phyloP scores from a whole-genome alignment of 2,113 vertebrate species.

The Pedionomus torquatus region DNA sequence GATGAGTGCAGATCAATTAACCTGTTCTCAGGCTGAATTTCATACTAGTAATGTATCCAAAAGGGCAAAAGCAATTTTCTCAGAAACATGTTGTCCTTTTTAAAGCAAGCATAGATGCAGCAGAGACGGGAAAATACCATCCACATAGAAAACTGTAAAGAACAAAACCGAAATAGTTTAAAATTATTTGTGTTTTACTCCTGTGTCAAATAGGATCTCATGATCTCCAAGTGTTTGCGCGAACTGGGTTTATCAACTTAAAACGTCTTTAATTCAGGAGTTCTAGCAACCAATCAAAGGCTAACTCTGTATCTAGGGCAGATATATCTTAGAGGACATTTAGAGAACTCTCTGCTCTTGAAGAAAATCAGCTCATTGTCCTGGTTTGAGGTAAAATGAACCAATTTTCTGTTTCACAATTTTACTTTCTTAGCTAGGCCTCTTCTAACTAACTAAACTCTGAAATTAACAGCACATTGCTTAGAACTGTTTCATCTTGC shows the following conservation, averaged over 20 bases:
- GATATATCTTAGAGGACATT: slow-evolving; percentile 6
- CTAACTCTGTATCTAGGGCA: background rate
- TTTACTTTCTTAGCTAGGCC: too few relatives aligned
- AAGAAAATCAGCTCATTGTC: slow-evolving; percentile 22
- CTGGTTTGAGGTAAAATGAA: too few relatives aligned
- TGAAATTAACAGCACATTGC: too few relatives aligned
- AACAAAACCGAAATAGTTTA: background rate
- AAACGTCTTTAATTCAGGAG: slow-evolving; percentile 44
- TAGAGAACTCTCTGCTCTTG: background rate
- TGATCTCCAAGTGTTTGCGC: background rate
- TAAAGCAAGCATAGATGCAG: background rate
- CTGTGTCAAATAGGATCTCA: background rate
- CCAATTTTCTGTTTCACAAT: too few relatives aligned
- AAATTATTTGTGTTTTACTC: slow-evolving; percentile 28
- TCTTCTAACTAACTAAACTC: too few relatives aligned
- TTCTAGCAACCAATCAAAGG: slow-evolving; percentile 22
- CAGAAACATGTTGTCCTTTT: background rate
- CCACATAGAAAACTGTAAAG: background rate
- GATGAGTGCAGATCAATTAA: background rate
- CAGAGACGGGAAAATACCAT: background rate
- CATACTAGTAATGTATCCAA: background rate
- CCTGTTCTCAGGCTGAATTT: background rate
- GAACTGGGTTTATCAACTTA: slow-evolving; percentile 1
- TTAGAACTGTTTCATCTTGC: too few relatives aligned
- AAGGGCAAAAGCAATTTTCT: background rate